Percentiles rank a stretch among this genome's conserved stretches.
Conservation (phyloP, 2,797 vertebrate genomes). For the Cynopterus sphinx region DNA sequence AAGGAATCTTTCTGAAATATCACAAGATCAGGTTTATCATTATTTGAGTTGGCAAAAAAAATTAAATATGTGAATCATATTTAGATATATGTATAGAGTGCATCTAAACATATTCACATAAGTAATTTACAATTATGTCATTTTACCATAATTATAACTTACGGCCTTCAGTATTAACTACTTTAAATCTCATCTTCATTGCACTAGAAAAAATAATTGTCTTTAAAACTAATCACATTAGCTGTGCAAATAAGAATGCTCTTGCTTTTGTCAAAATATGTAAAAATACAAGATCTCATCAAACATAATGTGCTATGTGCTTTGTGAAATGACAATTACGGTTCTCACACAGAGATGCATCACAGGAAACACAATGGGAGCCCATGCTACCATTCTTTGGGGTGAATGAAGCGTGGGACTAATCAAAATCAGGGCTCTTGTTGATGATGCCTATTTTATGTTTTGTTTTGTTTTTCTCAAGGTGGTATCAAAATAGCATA, state of each 20-base stretch:
- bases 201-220: constrained; percentile 34
- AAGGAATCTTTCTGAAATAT: constrained; percentile 51
- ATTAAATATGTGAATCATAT: constrained; percentile 48
- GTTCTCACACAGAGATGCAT: background rate
- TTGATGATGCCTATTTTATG: background rate
- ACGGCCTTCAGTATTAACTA: constrained; percentile 69
- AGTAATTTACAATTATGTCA: constrained; percentile 32
- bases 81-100: background rate
- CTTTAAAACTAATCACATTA: constrained; percentile 57
- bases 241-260: constrained; percentile 58
- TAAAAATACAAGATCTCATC: constrained; percentile 7
- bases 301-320: constrained; percentile 13
- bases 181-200: constrained; percentile 48
- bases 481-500: background rate
- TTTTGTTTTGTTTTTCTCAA: background rate
- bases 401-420: background rate
- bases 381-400: background rate
- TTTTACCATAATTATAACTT: constrained; percentile 57
- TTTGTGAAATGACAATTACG: constrained; percentile 45
- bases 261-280: constrained; percentile 35
- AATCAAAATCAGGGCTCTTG: constrained; percentile 44
- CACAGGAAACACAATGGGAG: constrained; percentile 1
- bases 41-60: constrained; percentile 67
- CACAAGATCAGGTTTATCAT: constrained; percentile 39
- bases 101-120: constrained; percentile 61